Evolutionary conservation across 2,888 invertebrate species (phyloP).

Genomic region (Drosophila prolongata): DNA sequence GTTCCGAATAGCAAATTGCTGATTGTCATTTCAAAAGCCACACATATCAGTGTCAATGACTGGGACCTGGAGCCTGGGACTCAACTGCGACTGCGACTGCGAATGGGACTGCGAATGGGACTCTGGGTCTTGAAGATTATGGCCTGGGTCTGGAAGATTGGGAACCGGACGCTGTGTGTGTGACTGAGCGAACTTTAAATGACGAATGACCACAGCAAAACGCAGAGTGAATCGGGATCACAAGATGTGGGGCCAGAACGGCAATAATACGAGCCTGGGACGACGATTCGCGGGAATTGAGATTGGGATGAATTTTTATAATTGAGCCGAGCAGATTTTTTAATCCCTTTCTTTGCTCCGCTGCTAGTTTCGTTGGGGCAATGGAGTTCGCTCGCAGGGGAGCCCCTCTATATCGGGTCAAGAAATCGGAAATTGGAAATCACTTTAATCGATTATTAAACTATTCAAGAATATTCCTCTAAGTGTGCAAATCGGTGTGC

Average conservation of each 20-base stretch:
- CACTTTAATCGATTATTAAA: neutral
- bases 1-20: slow-evolving; percentile 82
- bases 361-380: slow-evolving; percentile 5
- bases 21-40: slow-evolving; percentile 80
- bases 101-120: slow-evolving; percentile 8
- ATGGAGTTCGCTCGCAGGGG: neutral
- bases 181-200: slow-evolving; percentile 64
- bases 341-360: slow-evolving; percentile 55
- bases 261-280: slow-evolving; percentile 40
- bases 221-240: slow-evolving; percentile 64
- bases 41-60: slow-evolving; percentile 76
- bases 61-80: slow-evolving; percentile 31
- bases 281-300: slow-evolving; percentile 75
- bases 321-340: slow-evolving; percentile 68
- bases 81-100: slow-evolving; percentile 5
- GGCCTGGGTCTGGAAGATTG: slow-evolving; percentile 23
- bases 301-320: slow-evolving; percentile 77
- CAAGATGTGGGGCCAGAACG: slow-evolving; percentile 39
- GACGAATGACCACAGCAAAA: slow-evolving; percentile 75
- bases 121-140: neutral
- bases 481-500: no score
- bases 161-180: slow-evolving; percentile 33
- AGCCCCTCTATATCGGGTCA: neutral
- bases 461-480: no score
- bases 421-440: neutral